phyloP scores from a whole-genome alignment of 1,140 invertebrate species.

The Heliconius nattereri region DNA sequence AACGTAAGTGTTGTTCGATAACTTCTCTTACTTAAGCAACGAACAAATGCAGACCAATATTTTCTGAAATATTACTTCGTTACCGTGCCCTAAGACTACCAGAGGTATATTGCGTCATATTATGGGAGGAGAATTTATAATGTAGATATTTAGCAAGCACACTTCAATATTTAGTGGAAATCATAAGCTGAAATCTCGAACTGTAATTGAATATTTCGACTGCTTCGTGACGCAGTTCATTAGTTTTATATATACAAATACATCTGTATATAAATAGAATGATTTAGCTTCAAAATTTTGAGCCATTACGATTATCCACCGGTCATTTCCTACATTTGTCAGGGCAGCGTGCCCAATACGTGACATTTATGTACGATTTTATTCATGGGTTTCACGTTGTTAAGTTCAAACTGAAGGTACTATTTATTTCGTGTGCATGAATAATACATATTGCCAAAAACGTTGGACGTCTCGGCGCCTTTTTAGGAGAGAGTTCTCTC shows the following conservation, averaged over 20 bases:
- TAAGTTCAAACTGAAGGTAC: conserved; percentile 44
- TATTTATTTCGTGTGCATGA: conserved; percentile 60
- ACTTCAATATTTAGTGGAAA: conserved; percentile 21
- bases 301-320: conserved; percentile 5
- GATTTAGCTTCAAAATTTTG: background rate
- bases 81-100: conserved; percentile 13
- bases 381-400: conserved; percentile 46
- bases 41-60: conserved; percentile 28
- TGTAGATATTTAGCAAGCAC: conserved; percentile 25
- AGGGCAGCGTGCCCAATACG: conserved; percentile 38
- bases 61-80: conserved; percentile 36
- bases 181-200: conserved; percentile 3
- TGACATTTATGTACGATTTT: conserved; percentile 36
- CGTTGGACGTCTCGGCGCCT: conserved; percentile 42
- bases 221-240: background rate
- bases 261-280: background rate
- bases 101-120: conserved; percentile 26
- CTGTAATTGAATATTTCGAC: conserved; percentile 2
- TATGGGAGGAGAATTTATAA: conserved; percentile 29
- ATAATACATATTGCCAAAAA: conserved; percentile 69
- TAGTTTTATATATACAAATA: background rate
- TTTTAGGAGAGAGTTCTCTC: conserved; percentile 44
- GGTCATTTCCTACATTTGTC: conserved; percentile 28
- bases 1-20: conserved; percentile 24
- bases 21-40: conserved; percentile 31